phyloP scores from a whole-genome alignment of 2,888 invertebrate genomes.

The Parelbella ahira region DNA sequence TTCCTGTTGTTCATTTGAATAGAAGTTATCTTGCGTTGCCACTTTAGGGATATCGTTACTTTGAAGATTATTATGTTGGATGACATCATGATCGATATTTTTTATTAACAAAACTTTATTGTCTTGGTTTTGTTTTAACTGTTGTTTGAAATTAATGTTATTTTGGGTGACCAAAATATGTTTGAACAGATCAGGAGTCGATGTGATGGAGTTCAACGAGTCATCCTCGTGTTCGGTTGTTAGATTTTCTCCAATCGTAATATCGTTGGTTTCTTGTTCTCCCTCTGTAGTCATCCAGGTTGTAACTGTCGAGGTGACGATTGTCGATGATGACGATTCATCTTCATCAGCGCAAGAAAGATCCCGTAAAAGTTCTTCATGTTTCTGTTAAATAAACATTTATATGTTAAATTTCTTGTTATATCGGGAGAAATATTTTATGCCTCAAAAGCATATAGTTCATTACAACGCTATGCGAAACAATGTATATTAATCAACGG shows the following conservation, averaged over 20 bases:
- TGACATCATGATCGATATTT: constrained; percentile 42
- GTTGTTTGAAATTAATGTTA: constrained; percentile 26
- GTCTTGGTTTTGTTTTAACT: constrained; percentile 22
- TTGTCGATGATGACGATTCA: constrained; percentile 50
- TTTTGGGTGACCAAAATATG: constrained; percentile 31
- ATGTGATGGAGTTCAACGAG: constrained; percentile 39
- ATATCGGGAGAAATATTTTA: too few relatives aligned
- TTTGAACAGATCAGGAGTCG: constrained; percentile 36
- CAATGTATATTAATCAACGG: too few relatives aligned
- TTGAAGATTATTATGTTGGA: constrained; percentile 53
- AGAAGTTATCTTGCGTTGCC: constrained; percentile 42
- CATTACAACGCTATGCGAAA: too few relatives aligned
- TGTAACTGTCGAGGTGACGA: constrained; percentile 39
- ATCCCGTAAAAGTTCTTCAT: constrained; percentile 80
- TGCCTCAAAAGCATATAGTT: too few relatives aligned
- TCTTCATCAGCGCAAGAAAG: constrained; percentile 80
- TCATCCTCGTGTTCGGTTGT: constrained; percentile 52
- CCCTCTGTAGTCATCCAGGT: constrained; percentile 43
- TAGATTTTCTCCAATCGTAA: constrained; percentile 46
- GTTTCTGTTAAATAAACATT: constrained; percentile 72
- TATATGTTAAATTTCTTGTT: too few relatives aligned
- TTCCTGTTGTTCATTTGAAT: constrained; percentile 51
- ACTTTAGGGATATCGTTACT: constrained; percentile 61
- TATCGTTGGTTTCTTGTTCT: constrained; percentile 52
- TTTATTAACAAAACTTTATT: constrained; percentile 37